Base-by-base conservation (phyloP, 2,888 invertebrate genomes). In the Slavum lentiscoides region DNA sequence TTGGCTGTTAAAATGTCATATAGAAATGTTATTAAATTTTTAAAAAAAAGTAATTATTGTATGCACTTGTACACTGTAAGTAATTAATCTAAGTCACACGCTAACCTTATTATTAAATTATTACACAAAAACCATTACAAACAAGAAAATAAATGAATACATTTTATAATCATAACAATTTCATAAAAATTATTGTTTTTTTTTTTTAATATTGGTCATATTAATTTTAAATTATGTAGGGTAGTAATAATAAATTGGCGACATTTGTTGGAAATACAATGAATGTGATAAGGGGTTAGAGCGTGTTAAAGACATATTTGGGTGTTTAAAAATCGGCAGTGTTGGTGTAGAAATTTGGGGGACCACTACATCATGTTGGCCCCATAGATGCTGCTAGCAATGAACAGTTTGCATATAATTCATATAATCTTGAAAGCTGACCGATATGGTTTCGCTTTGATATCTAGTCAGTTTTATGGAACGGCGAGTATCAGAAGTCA, bases 381-480 rank as follows among this genome's bases (percentile, higher is more conserved):
- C 89, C 90, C 90, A 88, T 87, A 88, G 87, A 88, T 89, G 88
- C 87, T 90, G 92, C 91, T 93, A 93, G 92, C 92, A 92, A 84
- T 91, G 90, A 85, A 91, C 90, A 84, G 87, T 88, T 83, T 89
- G 89, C 89, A 90, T 90, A 84, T 90, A 89, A 86, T 88, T 90
- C 87, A 91, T 89, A 87, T 95, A 96, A 84, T 95, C 94, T 86
- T 91, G 91, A 89, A 96, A 96, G 83, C 92, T 90, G 85, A 94
- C 94, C 66, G 94, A 94, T 82, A 97, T 91, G 89, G 96, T 96
- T 88, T 97, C 97, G 85, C 97, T 97, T 87, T 96, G 96, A 88
- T 98, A 98, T 84, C 97, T 94, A 76, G 97, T 97, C 85, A 98
- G 89, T 88, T 96, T 96, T 86, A 98, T 94, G 86, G 93, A 92